Percentiles rank a stretch among this genome's conserved stretches.
These are phyloP conservation scores for Falcaria lacertinaria DNA, from an alignment of 2,888 invertebrate genomes.

Conservation along the genomic window DNA sequence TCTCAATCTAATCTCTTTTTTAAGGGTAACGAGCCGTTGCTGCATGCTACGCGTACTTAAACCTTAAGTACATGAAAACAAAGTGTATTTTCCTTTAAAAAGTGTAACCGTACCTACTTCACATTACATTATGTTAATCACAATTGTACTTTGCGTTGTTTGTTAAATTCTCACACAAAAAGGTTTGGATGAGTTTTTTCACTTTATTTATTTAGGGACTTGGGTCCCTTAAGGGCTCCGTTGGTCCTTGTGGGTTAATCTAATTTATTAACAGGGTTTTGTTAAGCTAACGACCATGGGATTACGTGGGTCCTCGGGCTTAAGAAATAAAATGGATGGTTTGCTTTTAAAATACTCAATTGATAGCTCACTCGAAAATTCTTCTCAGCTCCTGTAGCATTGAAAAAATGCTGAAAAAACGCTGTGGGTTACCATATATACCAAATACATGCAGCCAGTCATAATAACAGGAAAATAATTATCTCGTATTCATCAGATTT, in stretches of 20 bases:
- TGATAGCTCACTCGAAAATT: too few relatives aligned
- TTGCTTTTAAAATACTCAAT: too few relatives aligned
- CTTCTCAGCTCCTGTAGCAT: too few relatives aligned
- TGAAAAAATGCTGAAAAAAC: too few relatives aligned
- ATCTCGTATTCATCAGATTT: too few relatives aligned
- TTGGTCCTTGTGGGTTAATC: neutral
- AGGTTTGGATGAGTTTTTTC: neutral
- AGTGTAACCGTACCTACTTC: neutral
- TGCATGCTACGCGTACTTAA: too few relatives aligned
- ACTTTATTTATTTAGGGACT: neutral
- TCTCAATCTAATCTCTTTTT: too few relatives aligned
- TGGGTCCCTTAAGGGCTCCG: neutral
- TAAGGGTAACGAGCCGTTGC: too few relatives aligned
- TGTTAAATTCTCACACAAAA: neutral
- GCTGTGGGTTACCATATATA: too few relatives aligned
- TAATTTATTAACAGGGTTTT: neutral
- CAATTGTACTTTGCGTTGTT: neutral
- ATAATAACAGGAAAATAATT: too few relatives aligned
- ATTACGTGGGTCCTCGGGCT: neutral
- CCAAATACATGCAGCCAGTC: too few relatives aligned
- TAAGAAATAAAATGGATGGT: neutral
- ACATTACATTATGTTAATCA: neutral
- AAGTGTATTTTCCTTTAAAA: neutral
- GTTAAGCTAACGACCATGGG: neutral
- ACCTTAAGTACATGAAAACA: neutral